phyloP scores from a whole-genome alignment of 2,797 vertebrate genomes.

The Vespertilio murinus region DNA sequence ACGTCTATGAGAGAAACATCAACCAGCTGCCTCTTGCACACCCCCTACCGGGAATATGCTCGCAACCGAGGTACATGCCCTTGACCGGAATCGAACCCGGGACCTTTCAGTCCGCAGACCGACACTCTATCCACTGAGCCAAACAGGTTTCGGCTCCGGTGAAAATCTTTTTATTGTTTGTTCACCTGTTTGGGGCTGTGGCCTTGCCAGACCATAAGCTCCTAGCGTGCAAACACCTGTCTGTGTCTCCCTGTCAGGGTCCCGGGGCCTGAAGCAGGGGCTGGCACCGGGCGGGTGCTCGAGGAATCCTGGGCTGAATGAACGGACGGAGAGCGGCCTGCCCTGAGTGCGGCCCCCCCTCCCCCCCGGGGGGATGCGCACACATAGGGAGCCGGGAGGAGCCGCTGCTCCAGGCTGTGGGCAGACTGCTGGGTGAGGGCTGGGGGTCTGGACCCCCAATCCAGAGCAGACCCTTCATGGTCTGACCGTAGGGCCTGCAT shows the following conservation, averaged over 20 bases:
- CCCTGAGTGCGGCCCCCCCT: not conserved
- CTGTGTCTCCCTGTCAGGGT: not conserved
- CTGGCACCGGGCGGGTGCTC: not conserved
- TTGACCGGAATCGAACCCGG: too few species aligned
- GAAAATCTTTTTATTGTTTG: not conserved
- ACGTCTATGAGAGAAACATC: too few species aligned
- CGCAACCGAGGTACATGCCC: too few species aligned
- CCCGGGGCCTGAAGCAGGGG: not conserved
- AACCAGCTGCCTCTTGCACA: too few species aligned
- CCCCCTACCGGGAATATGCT: too few species aligned
- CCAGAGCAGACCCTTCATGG: not conserved
- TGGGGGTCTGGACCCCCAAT: not conserved
- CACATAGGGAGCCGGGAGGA: not conserved
- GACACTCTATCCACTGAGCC: too few species aligned
- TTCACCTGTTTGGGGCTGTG: not conserved
- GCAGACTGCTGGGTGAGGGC: not conserved
- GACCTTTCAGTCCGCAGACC: too few species aligned
- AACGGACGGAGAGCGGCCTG: not conserved
- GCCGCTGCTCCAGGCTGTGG: not conserved
- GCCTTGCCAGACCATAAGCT: not conserved
- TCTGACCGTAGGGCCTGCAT: not conserved
- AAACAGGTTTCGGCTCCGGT: too few species aligned
- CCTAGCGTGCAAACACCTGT: not conserved
- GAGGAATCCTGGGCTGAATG: not conserved
- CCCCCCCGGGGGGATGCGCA: fast-evolving